Conservation (phyloP, 2,888 invertebrate genomes). For the Endotricha flammealis region DNA sequence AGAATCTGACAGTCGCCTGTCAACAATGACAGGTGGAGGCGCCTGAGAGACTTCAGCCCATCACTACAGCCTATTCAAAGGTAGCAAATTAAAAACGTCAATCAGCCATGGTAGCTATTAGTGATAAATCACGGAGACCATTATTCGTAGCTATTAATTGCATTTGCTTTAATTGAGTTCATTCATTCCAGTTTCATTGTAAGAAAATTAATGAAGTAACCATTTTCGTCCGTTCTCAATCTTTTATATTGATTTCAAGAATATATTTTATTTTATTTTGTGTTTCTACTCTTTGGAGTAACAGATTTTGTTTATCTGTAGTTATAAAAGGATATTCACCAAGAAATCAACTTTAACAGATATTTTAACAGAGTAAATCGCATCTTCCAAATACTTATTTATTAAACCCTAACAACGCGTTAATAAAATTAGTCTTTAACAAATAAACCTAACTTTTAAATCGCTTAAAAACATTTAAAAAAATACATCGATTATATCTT, state of each 20-base stretch:
- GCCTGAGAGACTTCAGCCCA: background rate
- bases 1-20: background rate
- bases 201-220: constrained; percentile 52
- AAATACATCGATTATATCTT: too few relatives aligned
- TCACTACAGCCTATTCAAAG: constrained; percentile 24
- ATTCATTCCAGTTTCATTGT: constrained; percentile 58
- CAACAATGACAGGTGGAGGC: background rate
- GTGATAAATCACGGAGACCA: constrained; percentile 62
- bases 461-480: too few relatives aligned
- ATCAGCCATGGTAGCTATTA: constrained; percentile 58
- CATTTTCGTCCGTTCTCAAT: constrained; percentile 39
- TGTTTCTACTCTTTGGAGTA: too few relatives aligned
- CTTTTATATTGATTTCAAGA: background rate
- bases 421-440: too few relatives aligned
- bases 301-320: too few relatives aligned
- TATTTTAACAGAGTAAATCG: too few relatives aligned
- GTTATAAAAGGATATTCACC: too few relatives aligned
- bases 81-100: constrained; percentile 66
- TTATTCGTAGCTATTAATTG: constrained; percentile 67
- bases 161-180: constrained; percentile 61
- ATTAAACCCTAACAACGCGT: too few relatives aligned
- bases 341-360: too few relatives aligned
- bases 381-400: too few relatives aligned
- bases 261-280: background rate
- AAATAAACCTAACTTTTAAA: too few relatives aligned